A percentile compares a stretch with the other conserved stretches of the same genome.
Conservation (phyloP, 2,888 invertebrate genomes). For the Tetragonisca angustula region DNA sequence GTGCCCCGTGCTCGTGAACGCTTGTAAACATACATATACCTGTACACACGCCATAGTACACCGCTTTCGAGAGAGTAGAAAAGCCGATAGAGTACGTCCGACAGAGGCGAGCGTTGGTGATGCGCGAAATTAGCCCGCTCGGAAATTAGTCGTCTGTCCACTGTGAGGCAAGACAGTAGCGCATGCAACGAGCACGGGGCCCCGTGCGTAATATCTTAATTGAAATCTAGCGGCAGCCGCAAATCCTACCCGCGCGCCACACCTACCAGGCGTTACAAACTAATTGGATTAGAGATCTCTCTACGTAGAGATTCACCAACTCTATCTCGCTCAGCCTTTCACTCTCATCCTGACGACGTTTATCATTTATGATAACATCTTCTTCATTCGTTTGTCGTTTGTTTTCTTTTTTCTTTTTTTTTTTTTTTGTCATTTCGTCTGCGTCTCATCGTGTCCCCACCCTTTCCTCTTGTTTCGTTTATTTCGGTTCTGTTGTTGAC, state of each 20-base stretch:
- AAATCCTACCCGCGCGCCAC: constrained; percentile 71
- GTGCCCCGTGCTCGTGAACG: constrained; percentile 56
- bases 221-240: constrained; percentile 75
- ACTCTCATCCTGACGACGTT: constrained; percentile 22
- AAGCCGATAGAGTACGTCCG: constrained; percentile 19
- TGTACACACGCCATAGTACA: constrained; percentile 41
- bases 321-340: constrained; percentile 57
- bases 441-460: not conserved
- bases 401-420: not conserved
- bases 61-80: constrained; percentile 53
- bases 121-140: constrained; percentile 52
- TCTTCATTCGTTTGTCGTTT: not conserved
- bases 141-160: constrained; percentile 52
- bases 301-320: constrained; percentile 66
- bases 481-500: not conserved
- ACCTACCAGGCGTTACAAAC: constrained; percentile 72
- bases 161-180: constrained; percentile 54
- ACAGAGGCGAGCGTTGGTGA: constrained; percentile 3
- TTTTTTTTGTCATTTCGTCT: not conserved
- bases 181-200: constrained; percentile 69
- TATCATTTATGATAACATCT: constrained; percentile 41
- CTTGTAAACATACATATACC: constrained; percentile 19
- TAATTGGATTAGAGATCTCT: constrained; percentile 77
- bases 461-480: not conserved
- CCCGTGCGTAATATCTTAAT: constrained; percentile 76